Evolutionary conservation across 2,888 invertebrate genomes (phyloP), one percentile per base, ranked within the genome.

Genomic region (Glaucopsyche alexis): DNA sequence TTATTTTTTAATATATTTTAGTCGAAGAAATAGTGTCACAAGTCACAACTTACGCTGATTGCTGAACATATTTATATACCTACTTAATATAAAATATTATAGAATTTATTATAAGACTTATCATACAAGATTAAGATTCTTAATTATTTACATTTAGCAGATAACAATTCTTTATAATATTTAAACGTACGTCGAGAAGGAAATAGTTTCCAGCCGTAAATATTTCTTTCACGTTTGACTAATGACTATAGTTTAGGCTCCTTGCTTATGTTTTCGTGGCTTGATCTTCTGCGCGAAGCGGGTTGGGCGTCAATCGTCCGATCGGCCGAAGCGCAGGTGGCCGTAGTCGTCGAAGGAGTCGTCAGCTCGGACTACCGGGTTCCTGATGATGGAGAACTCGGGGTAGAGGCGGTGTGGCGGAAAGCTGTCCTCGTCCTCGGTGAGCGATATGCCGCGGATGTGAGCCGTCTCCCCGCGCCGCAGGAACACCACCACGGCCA

Each of bases 301-400:
- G 74, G 78, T 76, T 19, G 19, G 49, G 75, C 78, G 90, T 91
- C 90, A 91, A 81, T 90, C 89, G 49, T 92, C 93, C 73, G 94
- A 94, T 76, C 95, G 92, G 13, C 96, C 96, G 80, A 96, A 96
- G 76, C 96, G 88, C 89, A 96, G 93, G 80, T 96, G 96, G 1
- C 96, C 96, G 79, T 96, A 96, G 82, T 96, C 96, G 78, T 96
- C 96, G 78, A 95, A 96, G 29, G 94, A 91, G 75, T 95, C 95
- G 55, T 95, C 95, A 1, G 95, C 92, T 79, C 89, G 82, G 2
- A 81, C 82, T 0, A 81, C 79, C 40, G 87, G 82, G 50, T 78
- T 83, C 38, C 85, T 81, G 83, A 95, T 87, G 81, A 96, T 89
- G 1, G 93, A 94, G 78, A 95, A 95, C 81, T 95, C 95, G 66